phyloP scores from a whole-genome alignment of 2,888 invertebrate genomes.

The Chrysolina oricalcia region DNA sequence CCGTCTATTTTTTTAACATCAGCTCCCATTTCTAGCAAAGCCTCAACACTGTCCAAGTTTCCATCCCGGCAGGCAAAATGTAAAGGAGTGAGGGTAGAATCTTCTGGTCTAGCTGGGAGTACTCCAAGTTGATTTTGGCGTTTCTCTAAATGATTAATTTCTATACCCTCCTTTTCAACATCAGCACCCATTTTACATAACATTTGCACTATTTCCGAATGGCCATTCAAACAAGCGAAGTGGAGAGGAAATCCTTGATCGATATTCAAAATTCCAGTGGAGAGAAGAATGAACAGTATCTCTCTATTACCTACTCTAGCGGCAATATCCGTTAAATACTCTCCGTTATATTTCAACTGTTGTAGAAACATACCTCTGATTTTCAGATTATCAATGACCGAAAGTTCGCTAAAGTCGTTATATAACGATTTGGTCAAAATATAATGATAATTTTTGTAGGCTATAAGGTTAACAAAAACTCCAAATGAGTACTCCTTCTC shows the following conservation, averaged over 20 bases:
- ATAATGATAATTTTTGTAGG: conserved; percentile 27
- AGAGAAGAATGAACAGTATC: conserved; percentile 15
- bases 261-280: neutral
- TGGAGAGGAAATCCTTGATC: conserved; percentile 27
- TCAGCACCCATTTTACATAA: conserved; percentile 30
- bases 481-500: conserved; percentile 26
- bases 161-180: neutral
- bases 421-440: conserved; percentile 19
- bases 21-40: conserved; percentile 18
- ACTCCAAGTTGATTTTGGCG: too few relatives aligned
- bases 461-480: conserved; percentile 23
- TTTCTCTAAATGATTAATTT: neutral
- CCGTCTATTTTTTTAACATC: conserved; percentile 11
- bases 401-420: conserved; percentile 20
- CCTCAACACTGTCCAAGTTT: conserved; percentile 23
- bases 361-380: conserved; percentile 33
- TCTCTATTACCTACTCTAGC: conserved; percentile 25
- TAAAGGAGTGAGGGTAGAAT: conserved; percentile 26
- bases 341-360: conserved; percentile 28
- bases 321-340: conserved; percentile 35
- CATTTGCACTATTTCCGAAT: conserved; percentile 13
- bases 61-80: conserved; percentile 37
- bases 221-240: conserved; percentile 32
- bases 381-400: neutral
- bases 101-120: too few relatives aligned